Conservation (phyloP, 2,888 invertebrate species). For the Stenichneumon culpator region DNA sequence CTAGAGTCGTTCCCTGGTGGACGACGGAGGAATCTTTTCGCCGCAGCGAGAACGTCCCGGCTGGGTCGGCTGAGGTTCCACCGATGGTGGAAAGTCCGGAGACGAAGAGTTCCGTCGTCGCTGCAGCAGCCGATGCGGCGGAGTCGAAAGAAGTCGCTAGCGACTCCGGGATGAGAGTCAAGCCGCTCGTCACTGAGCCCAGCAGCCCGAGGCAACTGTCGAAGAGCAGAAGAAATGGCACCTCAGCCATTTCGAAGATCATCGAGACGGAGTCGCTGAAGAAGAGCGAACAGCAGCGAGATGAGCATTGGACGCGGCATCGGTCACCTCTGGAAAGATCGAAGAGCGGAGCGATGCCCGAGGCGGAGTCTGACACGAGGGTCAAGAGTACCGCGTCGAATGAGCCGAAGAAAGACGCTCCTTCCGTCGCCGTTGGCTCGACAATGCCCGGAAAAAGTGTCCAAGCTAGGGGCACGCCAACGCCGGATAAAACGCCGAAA, state of each 20-base stretch:
- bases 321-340: conserved; percentile 17
- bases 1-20: conserved; percentile 67
- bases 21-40: conserved; percentile 67
- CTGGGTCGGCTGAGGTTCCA: conserved; percentile 8
- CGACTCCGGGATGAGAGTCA: conserved; percentile 25
- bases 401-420: conserved; percentile 27
- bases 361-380: conserved; percentile 46
- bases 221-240: conserved; percentile 32
- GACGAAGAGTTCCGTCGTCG: neutral
- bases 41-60: conserved; percentile 21
- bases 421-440: conserved; percentile 11
- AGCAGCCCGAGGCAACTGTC: conserved; percentile 34
- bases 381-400: conserved; percentile 50
- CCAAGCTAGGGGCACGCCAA: conserved; percentile 7
- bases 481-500: conserved; percentile 28
- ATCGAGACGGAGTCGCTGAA: conserved; percentile 47
- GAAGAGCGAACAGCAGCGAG: conserved; percentile 44
- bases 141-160: conserved; percentile 36
- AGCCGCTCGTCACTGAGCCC: conserved; percentile 29
- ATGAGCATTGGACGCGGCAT: neutral
- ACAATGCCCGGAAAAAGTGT: conserved; percentile 39
- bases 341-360: conserved; percentile 27
- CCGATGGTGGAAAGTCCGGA: neutral
- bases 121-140: conserved; percentile 8
- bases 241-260: conserved; percentile 46